These are phyloP conservation scores for Didymodactylos carnosus DNA, from an alignment of 2,888 invertebrate species.

Conservation along the genomic window DNA sequence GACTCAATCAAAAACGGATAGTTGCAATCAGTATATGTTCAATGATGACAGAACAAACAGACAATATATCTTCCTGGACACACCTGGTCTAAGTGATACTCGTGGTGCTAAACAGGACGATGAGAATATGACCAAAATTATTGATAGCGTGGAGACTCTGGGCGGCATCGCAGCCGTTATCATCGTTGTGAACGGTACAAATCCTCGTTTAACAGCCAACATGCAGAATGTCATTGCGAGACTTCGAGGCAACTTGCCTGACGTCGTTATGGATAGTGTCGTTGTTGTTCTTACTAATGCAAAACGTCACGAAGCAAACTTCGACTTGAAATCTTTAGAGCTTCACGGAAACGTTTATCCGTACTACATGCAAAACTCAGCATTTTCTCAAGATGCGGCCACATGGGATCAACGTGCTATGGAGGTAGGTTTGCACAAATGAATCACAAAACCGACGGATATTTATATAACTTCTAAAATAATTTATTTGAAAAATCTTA, in stretches of 20 bases:
- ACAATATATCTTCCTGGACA: neutral
- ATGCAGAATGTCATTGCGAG: neutral
- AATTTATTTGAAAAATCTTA: too few relatives aligned
- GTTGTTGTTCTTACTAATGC: neutral
- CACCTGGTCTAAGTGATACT: neutral
- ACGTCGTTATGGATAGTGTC: neutral
- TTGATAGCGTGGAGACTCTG: neutral
- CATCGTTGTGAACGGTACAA: neutral
- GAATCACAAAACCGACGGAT: too few relatives aligned
- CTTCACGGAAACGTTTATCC: neutral
- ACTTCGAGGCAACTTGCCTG: neutral
- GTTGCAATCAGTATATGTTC: neutral
- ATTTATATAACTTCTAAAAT: too few relatives aligned
- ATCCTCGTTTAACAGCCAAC: neutral
- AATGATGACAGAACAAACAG: neutral
- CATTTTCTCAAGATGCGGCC: neutral
- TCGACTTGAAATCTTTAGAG: neutral
- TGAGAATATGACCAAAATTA: neutral
- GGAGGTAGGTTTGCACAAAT: too few relatives aligned
- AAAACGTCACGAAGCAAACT: neutral
- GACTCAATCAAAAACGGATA: neutral
- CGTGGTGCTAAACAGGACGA: neutral
- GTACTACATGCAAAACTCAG: neutral
- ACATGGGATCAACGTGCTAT: neutral
- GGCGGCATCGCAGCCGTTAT: neutral